Base-by-base conservation (phyloP, 2,113 vertebrate species). In the Nerophis ophidion region DNA sequence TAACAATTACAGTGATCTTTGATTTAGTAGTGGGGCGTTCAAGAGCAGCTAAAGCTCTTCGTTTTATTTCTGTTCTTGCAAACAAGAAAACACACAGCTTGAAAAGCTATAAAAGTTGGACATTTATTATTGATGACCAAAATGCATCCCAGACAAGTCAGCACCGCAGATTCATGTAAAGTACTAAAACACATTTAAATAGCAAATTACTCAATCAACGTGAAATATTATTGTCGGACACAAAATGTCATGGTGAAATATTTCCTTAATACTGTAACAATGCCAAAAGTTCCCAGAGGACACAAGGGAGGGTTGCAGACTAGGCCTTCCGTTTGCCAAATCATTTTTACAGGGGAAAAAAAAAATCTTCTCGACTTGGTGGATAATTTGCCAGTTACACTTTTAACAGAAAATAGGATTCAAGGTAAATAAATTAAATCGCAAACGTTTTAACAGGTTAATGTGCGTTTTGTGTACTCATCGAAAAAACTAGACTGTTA, bases 341-440 rank as follows among this genome's bases (percentile, higher is more conserved):
- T 74, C 63, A 64, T 69, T 79, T 72, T 66, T 54, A 68, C 52
- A 76, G 19, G 15, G 55, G 66, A 61, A 73, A 62, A 57, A 15
- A 62, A 62, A 68, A 77, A 81, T 80, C 71, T 71, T 51, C 60
- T 77, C 65, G 66, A 42, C 62, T 70, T 62, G 65, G 70, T 71
- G 65, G 71, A 77, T 67, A 76, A 77, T 65, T 76, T 84, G 76
- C 81, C 80, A 71, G 68, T 71, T 71, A 75, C 65, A 74, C 75
- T 68, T 83, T 57, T n/a, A 8, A 14, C 11, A 57, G 40, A 45
- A 57, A 57, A 45, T 46, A 57, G 10, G 36, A 57, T 36, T 44
- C 8, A 45, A 26, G 36, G 26, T n/a, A 49, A 49, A 49, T 1
- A 2, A n/a, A 35, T 5, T 13, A 35, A 53, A 53, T 53, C 26